Evolutionary conservation across 2,888 invertebrate genomes (phyloP), one percentile per base, ranked within the genome.

Genomic region (Drosophila nr. fundita): DNA sequence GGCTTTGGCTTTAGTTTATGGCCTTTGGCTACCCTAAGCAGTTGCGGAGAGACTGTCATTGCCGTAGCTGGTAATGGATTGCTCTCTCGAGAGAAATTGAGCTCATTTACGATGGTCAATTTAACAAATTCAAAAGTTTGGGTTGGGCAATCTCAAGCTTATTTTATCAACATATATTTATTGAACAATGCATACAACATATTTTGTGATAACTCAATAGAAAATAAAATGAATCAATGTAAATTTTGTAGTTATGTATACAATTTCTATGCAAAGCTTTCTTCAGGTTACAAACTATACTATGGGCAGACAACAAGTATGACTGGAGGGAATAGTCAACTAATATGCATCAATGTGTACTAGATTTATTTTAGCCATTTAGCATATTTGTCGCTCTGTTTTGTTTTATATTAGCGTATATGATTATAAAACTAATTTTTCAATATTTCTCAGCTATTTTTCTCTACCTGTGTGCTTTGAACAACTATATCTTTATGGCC

Each of bases 1-100:
- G 54, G 36, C 74, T 64, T 68, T 64, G 62, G 24, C 71, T 62
- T 57, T 66, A 70, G 59, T 50, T 72, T 73, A 55, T 67, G 57
- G 38, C 27, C 21, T 10, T 24, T 54, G 34, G 15, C 24, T 68
- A 63, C 55, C 74, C 64, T 74, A 66, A 68, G 69, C 63, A 69
- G 36, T 59, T 59, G 54, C 73, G 58, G 48, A 55, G 70, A n/a
- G 66, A 11, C 50, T 52, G 27, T 67, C 48, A 60, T 42, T 72
- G 57, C 38, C 36, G 60, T 32, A 53, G 38, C 36, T 40, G 49
- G 15, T 57, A 50, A 67, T 64, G 60, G 78, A 73, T 78, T 61
- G 15, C 58, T 58, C 36, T 52, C 36, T 36, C 57, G 45, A 65
- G 32, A 27, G 27, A 45, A 45, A 27, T 29, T 21, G 2, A 13